Base-by-base conservation (phyloP, 2,113 vertebrate genomes). In the Percopsis transmontana region DNA sequence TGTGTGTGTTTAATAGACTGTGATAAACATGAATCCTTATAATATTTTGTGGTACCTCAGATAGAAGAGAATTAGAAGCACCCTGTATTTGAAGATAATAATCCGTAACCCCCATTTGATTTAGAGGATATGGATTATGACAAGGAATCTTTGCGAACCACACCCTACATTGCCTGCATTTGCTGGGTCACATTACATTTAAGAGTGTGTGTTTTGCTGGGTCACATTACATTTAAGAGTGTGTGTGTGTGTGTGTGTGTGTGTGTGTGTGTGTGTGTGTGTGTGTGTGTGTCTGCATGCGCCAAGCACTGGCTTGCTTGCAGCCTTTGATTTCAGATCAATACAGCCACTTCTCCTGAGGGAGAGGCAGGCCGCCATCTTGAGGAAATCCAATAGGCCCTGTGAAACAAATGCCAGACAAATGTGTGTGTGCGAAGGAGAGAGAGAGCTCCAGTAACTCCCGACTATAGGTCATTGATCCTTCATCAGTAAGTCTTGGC, bases 391-490 rank as follows among this genome's bases (percentile, higher is more conserved):
- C 64, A 83, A 68, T 79, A 81, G 70, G 62, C 66, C 58, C 48
- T 70, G 63, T 52, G 41, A 78, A 70, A 40, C 38, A 56, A 45
- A 23, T 53, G 19, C 6, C 11, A 23, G 54, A 16, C 3, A 16
- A 13, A 16, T 3, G 42, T 44, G 42, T 44, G 42, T 44, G 42
- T 44, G 42, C 3, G 42, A 14, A 10, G 2, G 48, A 19, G 18
- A n/a, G 47, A 19, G 48, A 19, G 18, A 51, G 48, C 7, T 79
- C 70, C 84, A 57, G 74, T 79, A 72, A 76, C 45, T 74, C 62
- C 82, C 70, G 76, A 71, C 79, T 66, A 18, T 27, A 74, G 65
- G 58, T 79, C 74, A 79, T 58, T 66, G 87, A 89, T 85, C 76
- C 52, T 47, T 42, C 47, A 60, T 64, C 72, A 70, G 19, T 80